Evolutionary conservation across 2,888 invertebrate species (phyloP), one percentile per base, ranked within the genome.

Genomic region (Erebia palarica): DNA sequence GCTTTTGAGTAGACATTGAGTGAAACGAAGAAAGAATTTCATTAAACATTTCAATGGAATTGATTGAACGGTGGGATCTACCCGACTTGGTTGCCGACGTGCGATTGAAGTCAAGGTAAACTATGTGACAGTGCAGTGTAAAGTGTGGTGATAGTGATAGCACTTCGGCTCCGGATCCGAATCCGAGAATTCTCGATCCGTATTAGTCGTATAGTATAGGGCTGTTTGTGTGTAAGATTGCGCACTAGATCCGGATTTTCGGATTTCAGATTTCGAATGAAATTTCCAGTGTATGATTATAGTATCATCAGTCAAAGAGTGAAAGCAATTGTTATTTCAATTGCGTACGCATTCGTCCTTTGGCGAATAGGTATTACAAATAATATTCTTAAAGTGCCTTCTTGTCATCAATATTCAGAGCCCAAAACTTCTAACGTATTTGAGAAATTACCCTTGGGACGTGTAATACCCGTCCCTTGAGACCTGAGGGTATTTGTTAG

Each of bases 1-100:
- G 68, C 57, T 21, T 61, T 13, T 42, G 55, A 53, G 57, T 21
- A 70, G 53, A 65, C 51, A 51, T 60, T 66, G 21, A 64, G 65
- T 68, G 59, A 51, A 61, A 58, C 49, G 60, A 70, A 65, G 67
- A 64, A 72, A 70, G 70, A 73, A 75, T 75, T 75, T 73, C 66
- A 73, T 72, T 72, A 72, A 70, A 21, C 27, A 61, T 71, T 69
- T 72, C 18, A 47, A n/a, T 66, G 44, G 58, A 66, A 36, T 47
- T 8, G 18, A 58, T 47, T 59, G 59, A 55, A 60, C 21, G 57
- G 13, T 9, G 36, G 4, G 57, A 58, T 58, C 11, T 27, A 58
- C 57, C 21, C 27, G 27, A 27, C 3, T 7, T 7, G 13, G 27
- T 27, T 58, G 14, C 8, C 18, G 21, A 10, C 18, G 51, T n/a